These are phyloP conservation scores for Hycleus phaleratus DNA, from an alignment of 1,140 invertebrate genomes.

Conservation along the genomic window DNA sequence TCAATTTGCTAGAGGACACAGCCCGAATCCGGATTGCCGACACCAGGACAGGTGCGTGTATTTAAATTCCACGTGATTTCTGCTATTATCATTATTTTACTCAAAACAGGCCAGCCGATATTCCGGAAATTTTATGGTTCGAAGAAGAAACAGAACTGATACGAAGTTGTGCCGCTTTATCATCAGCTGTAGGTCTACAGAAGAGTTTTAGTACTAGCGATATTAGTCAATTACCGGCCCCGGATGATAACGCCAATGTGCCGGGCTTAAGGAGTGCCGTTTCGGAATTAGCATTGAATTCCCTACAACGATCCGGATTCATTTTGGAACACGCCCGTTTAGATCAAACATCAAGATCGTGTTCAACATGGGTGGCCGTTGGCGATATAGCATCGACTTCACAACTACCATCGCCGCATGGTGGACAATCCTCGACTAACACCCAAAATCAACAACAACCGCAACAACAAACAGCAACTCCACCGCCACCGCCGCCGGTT, in stretches of 20 bases:
- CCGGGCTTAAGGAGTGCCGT: constrained; percentile 48
- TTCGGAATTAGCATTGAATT: constrained; percentile 59
- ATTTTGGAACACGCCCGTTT: constrained; percentile 51
- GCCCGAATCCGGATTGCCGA: constrained; percentile 60
- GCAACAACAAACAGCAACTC: constrained; percentile 45
- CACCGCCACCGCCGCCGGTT: constrained; percentile 44
- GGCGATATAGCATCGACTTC: constrained; percentile 62
- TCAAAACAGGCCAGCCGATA: constrained; percentile 46
- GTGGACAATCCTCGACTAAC: constrained; percentile 50
- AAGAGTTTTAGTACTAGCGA: constrained; percentile 76
- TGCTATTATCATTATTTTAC: constrained; percentile 1
- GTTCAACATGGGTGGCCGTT: constrained; percentile 80
- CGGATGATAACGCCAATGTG: constrained; percentile 36
- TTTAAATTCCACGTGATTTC: not conserved
- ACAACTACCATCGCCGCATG: constrained; percentile 65
- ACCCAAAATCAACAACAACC: constrained; percentile 34
- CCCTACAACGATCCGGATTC: constrained; percentile 48
- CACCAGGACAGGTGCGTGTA: constrained; percentile 27
- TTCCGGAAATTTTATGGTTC: constrained; percentile 60
- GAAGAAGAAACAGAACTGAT: constrained; percentile 72
- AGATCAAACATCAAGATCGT: constrained; percentile 68
- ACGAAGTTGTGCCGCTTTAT: constrained; percentile 66
- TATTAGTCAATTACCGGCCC: constrained; percentile 52
- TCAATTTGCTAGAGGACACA: constrained; percentile 53
- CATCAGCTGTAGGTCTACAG: constrained; percentile 68